Evolutionary conservation across 2,888 invertebrate genomes (phyloP), one percentile per base, ranked within the genome.

Genomic region (Heliconius cydno): DNA sequence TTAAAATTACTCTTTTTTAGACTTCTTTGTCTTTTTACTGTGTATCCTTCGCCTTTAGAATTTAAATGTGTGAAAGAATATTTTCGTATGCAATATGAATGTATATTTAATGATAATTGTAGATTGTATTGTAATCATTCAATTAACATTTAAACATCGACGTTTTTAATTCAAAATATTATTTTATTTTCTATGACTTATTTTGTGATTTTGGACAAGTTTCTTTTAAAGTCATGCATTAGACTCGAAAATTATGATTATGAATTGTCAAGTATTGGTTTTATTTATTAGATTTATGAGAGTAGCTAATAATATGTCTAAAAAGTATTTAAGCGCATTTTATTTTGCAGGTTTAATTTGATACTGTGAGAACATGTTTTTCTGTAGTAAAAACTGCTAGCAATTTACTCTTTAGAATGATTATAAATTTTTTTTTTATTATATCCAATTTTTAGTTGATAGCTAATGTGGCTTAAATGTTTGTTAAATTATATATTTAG

Each of bases 1-100:
- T 76, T 72, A 88, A 90, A 88, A 85, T 84, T 81, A 86, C 85
- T 85, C 84, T 52, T 85, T 85, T 78, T 85, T 88, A 86, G 85
- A 84, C 84, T 76, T 77, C 41, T 80, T 77, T 78, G 74, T 78
- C 78, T 74, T 28, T 63, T 75, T 75, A 67, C 67, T 28, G 30
- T 57, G 28, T 68, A 41, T 30, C 13, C 13, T 78, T 38, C 41
- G 67, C 7, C 30, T 30, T 68, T 65, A 65, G 38, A 75, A 28
- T 65, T 65, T 41, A 19, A 41, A 28, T 6, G 34, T 74, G 57
- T 52, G 19, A 28, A 52, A 68, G n/a, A 68, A 34, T 68, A 34
- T 68, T 38, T 68, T 38, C 9, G 22, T 68, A 22, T 12, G n/a
- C n/a, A 34, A 68, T 38, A 12, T n/a, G 34, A 65, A 28, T 28